phyloP scores from a whole-genome alignment of 2,113 vertebrate species.

The Pyxicephalus adspersus region DNA sequence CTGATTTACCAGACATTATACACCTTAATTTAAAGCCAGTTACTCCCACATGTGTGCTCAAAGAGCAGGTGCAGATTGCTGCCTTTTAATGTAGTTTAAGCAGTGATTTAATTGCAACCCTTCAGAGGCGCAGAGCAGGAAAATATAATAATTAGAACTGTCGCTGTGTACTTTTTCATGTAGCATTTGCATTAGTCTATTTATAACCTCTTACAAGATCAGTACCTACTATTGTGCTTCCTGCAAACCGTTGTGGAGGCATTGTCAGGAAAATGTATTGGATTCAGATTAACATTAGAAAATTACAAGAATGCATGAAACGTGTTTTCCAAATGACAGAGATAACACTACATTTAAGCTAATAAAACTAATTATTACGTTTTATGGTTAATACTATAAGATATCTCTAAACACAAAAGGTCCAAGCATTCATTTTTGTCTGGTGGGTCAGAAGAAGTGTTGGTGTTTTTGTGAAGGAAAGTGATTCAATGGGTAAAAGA shows the following conservation, averaged over 20 bases:
- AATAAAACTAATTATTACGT: not conserved
- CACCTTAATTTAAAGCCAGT: slow-evolving; percentile 9
- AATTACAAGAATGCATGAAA: slow-evolving; percentile 9
- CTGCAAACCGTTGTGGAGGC: not conserved
- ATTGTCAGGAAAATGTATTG: not conserved
- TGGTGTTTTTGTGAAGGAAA: no score
- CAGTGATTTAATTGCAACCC: slow-evolving; percentile 71
- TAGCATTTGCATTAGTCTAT: slow-evolving; percentile 70
- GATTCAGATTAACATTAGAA: not conserved
- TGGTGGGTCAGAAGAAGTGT: no score
- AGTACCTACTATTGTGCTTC: slow-evolving; percentile 57
- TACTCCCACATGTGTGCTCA: slow-evolving; percentile 46
- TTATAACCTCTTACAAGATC: slow-evolving; percentile 67
- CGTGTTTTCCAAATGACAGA: not conserved
- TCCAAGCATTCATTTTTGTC: no score
- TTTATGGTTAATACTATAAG: no score
- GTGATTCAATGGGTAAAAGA: no score
- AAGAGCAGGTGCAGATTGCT: slow-evolving; percentile 65
- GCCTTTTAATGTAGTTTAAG: slow-evolving; percentile 65
- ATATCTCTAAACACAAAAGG: no score
- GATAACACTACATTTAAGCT: not conserved
- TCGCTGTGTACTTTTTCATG: slow-evolving; percentile 70
- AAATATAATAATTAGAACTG: slow-evolving; percentile 75
- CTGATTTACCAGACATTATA: slow-evolving; percentile 4
- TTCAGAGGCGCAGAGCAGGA: slow-evolving; percentile 70